phyloP scores from a whole-genome alignment of 2,797 vertebrate genomes.

The Echiichthys vipera region DNA sequence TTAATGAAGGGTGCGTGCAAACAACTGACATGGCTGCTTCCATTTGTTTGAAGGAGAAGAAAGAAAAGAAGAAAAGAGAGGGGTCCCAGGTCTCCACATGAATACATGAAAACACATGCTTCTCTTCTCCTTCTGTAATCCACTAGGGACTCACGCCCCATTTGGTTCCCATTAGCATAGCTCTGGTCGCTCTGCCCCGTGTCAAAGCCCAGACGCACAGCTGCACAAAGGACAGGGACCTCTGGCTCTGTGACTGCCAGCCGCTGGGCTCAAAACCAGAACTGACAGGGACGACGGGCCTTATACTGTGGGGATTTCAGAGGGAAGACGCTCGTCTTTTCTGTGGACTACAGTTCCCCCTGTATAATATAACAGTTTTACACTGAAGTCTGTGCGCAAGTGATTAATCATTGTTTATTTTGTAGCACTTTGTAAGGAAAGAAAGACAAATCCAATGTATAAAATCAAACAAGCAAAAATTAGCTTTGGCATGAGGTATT shows the following conservation, averaged over 20 bases:
- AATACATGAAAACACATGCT: constrained; percentile 83
- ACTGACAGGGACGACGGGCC: constrained; percentile 69
- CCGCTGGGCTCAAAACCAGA: constrained; percentile 70
- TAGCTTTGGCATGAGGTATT: constrained; percentile 68
- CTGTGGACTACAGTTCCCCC: constrained; percentile 13
- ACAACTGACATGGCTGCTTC: constrained; percentile 57
- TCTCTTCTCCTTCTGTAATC: constrained; percentile 79
- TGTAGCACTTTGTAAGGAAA: constrained; percentile 61
- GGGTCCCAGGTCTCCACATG: constrained; percentile 72
- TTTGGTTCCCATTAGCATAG: constrained; percentile 86
- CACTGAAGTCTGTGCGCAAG: constrained; percentile 44
- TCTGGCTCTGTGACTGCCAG: constrained; percentile 75
- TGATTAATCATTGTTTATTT: constrained; percentile 75
- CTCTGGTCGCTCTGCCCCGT: constrained; percentile 81
- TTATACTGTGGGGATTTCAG: constrained; percentile 59
- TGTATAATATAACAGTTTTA: constrained; percentile 8
- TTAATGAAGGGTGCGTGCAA: constrained; percentile 62
- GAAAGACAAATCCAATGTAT: constrained; percentile 60
- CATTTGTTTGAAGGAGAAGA: constrained; percentile 58
- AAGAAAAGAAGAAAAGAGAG: constrained; percentile 49
- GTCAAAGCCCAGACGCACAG: constrained; percentile 82
- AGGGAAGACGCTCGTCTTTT: constrained; percentile 26
- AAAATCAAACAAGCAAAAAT: constrained; percentile 79
- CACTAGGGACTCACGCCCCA: constrained; percentile 82
- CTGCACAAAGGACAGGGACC: constrained; percentile 84